Evolutionary conservation across 1,140 invertebrate species (phyloP).

Genomic region (Bombus turneri): DNA sequence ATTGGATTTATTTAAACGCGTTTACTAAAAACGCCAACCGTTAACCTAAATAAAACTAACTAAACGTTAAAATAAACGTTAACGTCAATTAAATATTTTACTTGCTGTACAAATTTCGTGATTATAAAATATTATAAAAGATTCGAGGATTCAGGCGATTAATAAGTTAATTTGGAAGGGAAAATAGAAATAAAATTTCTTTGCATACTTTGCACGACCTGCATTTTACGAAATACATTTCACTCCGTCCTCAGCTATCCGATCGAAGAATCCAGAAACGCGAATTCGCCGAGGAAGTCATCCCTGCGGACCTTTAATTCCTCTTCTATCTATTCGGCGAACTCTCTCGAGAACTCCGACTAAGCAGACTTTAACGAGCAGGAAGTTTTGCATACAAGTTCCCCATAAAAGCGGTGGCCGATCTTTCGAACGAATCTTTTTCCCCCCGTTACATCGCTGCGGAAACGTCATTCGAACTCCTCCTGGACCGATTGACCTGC

Average conservation of each 20-base stretch:
- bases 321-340: background rate
- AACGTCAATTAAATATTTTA: no score
- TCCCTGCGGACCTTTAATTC: slow-evolving; percentile 35
- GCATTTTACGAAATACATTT: slow-evolving; percentile 3
- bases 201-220: background rate
- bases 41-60: no score
- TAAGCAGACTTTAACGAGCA: slow-evolving; percentile 55
- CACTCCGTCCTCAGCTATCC: background rate
- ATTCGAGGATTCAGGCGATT: background rate
- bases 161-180: background rate
- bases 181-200: background rate
- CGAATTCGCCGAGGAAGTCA: slow-evolving; percentile 14
- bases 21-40: no score
- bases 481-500: background rate
- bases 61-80: no score
- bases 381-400: slow-evolving; percentile 58
- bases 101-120: no score
- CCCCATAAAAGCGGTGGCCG: background rate
- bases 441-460: background rate
- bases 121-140: no score
- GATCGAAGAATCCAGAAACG: slow-evolving; percentile 8
- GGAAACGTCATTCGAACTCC: background rate
- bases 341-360: slow-evolving; percentile 27
- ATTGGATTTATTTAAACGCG: no score
- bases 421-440: background rate